Percentiles rank a stretch among this genome's conserved stretches.
phyloP scores from a whole-genome alignment of 2,888 invertebrate genomes.

The Arctia plantaginis region DNA sequence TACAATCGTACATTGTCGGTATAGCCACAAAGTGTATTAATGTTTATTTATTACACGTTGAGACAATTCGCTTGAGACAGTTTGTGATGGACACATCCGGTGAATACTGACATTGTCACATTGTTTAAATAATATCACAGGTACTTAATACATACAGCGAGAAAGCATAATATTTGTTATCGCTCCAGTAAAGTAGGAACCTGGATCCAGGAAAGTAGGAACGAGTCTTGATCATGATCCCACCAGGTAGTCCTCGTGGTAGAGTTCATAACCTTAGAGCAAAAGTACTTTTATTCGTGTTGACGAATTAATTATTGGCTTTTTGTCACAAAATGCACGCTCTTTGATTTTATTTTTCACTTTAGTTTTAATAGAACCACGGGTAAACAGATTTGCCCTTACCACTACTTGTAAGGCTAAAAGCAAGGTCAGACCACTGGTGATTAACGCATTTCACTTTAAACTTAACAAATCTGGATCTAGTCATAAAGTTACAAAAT shows the following conservation, averaged over 20 bases:
- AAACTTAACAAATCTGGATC: too few relatives aligned
- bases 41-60: slow-evolving; percentile 67
- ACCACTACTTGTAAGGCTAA: too few relatives aligned
- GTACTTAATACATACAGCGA: not conserved
- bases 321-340: too few relatives aligned
- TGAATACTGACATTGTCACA: slow-evolving; percentile 46
- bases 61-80: slow-evolving; percentile 55
- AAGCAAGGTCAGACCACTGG: too few relatives aligned
- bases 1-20: slow-evolving; percentile 37
- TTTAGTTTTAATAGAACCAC: too few relatives aligned
- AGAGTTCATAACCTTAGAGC: not conserved
- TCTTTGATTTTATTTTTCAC: too few relatives aligned
- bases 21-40: slow-evolving; percentile 60
- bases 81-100: slow-evolving; percentile 69
- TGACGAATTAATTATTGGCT: too few relatives aligned
- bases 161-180: not conserved
- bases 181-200: not conserved
- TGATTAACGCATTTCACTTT: too few relatives aligned
- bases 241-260: not conserved
- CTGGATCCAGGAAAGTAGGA: not conserved
- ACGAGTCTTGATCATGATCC: not conserved
- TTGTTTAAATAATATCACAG: slow-evolving; percentile 47
- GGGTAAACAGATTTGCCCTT: too few relatives aligned
- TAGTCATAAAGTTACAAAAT: too few relatives aligned
- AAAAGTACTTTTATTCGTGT: too few relatives aligned